Evolutionary conservation across 1,140 invertebrate genomes (phyloP), one percentile per base, ranked within the genome.

Genomic region (Planococcus citri): DNA sequence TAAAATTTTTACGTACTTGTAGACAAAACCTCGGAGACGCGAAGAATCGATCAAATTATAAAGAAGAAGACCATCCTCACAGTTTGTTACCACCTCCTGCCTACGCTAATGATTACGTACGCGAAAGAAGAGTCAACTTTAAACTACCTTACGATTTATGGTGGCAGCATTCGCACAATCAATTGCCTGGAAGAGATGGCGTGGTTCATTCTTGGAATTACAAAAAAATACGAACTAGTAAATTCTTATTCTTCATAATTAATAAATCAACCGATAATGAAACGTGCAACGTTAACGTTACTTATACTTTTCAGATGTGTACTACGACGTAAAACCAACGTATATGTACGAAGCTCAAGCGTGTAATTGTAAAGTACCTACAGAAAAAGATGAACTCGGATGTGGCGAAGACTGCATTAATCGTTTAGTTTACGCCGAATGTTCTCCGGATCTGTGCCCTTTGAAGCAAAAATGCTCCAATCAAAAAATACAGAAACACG

Each of bases 341-440:
- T 82, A 87, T 51, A 84, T 83, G n/a, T 90, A 91, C 75, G 91
- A 94, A 77, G 85, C 88, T 14, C 91, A 94, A 76, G 83, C 89
- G 0, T 95, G 93, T 78, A 90, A 89, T 75, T 98, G 95, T 78
- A 87, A 85, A 69, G 71, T 71, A 25, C 84, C 87, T 0, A 71
- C 72, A 14, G 70, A 70, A 64, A 27, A 68, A 37, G 68, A 73
- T 64, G 81, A 84, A 33, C 85, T 82, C 21, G 87, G 87, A 8
- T 97, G 93, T 77, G 86, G 87, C 14, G 91, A 94, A 70, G 91
- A 95, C 76, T 98, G 95, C 74, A 88, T 97, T 10, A 97, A 97
- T 80, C 85, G 94, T 68, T 86, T 97, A 81, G 92, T 97, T 2
- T 94, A 90, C 75, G 89, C 91, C 0, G 95, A 98, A 77, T 98